Base-by-base conservation (phyloP, 1,140 invertebrate species). In the Linepithema humile region DNA sequence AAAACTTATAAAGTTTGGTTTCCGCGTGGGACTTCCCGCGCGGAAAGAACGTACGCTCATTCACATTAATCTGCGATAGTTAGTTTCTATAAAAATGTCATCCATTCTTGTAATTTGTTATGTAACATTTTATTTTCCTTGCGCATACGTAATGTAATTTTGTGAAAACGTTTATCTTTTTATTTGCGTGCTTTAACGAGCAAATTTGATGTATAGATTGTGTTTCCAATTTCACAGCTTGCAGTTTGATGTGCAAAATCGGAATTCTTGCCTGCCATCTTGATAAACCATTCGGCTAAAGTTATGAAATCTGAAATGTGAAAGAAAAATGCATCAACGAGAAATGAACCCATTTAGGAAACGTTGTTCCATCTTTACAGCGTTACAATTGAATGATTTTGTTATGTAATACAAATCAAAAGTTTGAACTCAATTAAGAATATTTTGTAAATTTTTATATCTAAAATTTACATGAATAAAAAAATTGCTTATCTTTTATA, bases 121-220 rank as follows among this genome's bases (percentile, higher is more conserved):
- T 35, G 17, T 80, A 55, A 78, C 35, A 26, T 57, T 40, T 38
- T 29, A 23, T 1, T 53, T 45, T 23, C 32, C 32, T 38, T 35
- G 45, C 23, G 7, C 9, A 9, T 55, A 10, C 6, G 35, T 55
- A 45, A 57, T 35, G 17, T 55, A 69, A 69, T 55, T 69, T 70
- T 70, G 35, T 17, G n/a, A 40, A 55, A 80, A 55, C 6, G 12
- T 43, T 80, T 78, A 55, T 78, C 62, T 78, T 12, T 64, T n/a
- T 12, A 10, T 77, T 59, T 50, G 40, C 59, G 32, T 38, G 48
- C 15, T 45, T 17, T 40, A 69, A 80, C 12, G 45, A 35, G 9
- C 6, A 9, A 69, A 69, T 78, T 78, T 12, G 23, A 69, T 4
- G 62, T 70, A 80, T 57, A n/a, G 35, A 5, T 3, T 29, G 12